A percentile compares a stretch with the other conserved stretches of the same genome.
phyloP scores from a whole-genome alignment of 2,113 vertebrate genomes.

The Ifrita kowaldi region DNA sequence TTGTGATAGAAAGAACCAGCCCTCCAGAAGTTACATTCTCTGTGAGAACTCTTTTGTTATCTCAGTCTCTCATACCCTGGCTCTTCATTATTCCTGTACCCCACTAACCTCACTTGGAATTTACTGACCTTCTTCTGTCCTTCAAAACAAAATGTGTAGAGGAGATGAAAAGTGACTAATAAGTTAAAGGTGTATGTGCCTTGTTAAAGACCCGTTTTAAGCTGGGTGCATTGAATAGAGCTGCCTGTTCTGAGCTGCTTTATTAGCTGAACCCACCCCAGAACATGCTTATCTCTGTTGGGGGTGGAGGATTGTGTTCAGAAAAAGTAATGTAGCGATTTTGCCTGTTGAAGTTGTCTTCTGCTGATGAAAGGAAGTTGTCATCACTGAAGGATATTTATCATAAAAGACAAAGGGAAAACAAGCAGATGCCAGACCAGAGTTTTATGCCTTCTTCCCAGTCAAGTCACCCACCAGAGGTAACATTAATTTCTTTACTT shows the following conservation, averaged over 20 bases:
- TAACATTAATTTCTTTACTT: conserved; percentile 37
- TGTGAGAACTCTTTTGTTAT: background rate
- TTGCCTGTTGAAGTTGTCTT: conserved; percentile 66
- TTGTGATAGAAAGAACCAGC: background rate
- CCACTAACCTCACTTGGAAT: background rate
- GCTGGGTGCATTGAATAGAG: background rate
- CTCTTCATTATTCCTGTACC: background rate
- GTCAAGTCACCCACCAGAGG: conserved; percentile 82
- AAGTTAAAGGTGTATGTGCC: background rate
- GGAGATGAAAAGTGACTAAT: background rate
- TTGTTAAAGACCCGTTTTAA: background rate
- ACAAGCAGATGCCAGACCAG: conserved; percentile 71
- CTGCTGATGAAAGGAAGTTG: conserved; percentile 68
- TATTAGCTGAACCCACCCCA: background rate
- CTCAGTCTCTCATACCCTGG: background rate
- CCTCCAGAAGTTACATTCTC: background rate
- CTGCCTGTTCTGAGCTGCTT: background rate
- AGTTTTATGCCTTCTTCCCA: conserved; percentile 62
- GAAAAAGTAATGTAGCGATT: background rate
- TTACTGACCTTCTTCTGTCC: background rate
- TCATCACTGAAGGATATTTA: conserved; percentile 88
- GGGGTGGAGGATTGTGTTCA: background rate
- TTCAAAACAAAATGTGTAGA: background rate
- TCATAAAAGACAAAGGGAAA: conserved; percentile 79
- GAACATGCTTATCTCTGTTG: background rate